Evolutionary conservation across 2,888 invertebrate genomes (phyloP), one percentile per base, ranked within the genome.

Genomic region (Aphidoletes aphidimyza): DNA sequence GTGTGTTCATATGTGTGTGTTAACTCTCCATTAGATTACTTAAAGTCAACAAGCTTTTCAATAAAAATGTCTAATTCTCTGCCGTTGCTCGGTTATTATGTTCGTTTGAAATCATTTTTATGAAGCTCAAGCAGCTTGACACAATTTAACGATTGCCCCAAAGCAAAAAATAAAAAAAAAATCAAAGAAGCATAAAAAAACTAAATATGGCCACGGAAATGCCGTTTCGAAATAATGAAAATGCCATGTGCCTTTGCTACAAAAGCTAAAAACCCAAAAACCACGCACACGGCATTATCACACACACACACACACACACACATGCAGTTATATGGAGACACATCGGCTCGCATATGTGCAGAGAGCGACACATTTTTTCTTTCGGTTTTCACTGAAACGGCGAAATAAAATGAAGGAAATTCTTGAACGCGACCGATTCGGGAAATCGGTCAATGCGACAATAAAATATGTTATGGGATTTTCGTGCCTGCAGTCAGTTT

Each of bases 401-500:
- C n/a, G 30, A 69, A 30, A 69, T 69, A 34, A 69, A 34, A 69
- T n/a, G 69, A 34, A 42, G 69, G 69, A 69, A 69, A 69, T 69
- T 69, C 34, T 69, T 22, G 81, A 37, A 81, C 81, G 37, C 81
- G 37, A 81, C 81, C 81, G n/a, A 37, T 81, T 81, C 37, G 81
- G 81, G 37, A 81, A 81, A 81, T 81, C 81, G 81, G 81, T 81
- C 81, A 37, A 81, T 81, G 81, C 81, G 81, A 81, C 36, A 81
- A 81, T 81, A 81, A 81, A 81, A 81, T 81, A 81, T 81, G 81
- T 81, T 81, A 81, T 81, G 81, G 81, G 81, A 81, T 81, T 81
- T 81, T 36, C 81, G 81, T 81, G 81, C 81, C 37, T 37, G 37
- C 37, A 37, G 37, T 81, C 69, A 69, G 69, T 36, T n/a, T 69